A percentile compares a stretch with the other conserved stretches of the same genome.
phyloP scores from a whole-genome alignment of 2,888 invertebrate genomes.

The Alitta virens region DNA sequence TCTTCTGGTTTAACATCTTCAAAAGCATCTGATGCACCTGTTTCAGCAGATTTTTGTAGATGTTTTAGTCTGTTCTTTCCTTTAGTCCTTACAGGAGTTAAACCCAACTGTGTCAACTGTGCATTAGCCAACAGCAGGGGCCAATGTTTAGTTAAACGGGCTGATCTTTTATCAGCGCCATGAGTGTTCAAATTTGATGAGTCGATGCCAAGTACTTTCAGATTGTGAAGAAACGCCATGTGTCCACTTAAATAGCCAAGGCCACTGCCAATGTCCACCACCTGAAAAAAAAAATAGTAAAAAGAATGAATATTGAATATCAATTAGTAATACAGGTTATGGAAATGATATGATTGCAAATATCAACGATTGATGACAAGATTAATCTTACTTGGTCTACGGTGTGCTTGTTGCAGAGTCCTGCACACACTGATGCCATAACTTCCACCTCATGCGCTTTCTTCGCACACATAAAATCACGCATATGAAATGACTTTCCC shows the following conservation, averaged over 20 bases:
- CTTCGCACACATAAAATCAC: constrained; percentile 45
- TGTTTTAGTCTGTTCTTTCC: constrained; percentile 57
- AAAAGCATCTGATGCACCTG: not conserved
- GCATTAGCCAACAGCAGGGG: constrained; percentile 31
- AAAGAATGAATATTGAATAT: not conserved
- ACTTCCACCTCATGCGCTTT: constrained; percentile 49
- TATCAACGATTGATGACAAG: not conserved
- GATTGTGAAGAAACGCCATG: constrained; percentile 68
- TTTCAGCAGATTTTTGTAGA: not conserved
- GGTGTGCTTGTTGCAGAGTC: constrained; percentile 24
- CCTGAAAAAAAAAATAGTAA: constrained; percentile 48
- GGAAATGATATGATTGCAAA: not conserved
- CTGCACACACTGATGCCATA: constrained; percentile 42
- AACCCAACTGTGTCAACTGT: constrained; percentile 14
- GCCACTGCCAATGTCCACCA: constrained; percentile 86
- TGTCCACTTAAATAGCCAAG: constrained; percentile 81
- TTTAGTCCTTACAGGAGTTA: not conserved
- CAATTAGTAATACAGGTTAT: not conserved
- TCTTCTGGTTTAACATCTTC: not conserved
- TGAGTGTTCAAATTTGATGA: constrained; percentile 68
- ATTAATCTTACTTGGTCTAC: constrained; percentile 35
- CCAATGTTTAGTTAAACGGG: constrained; percentile 39
- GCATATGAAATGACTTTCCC: constrained; percentile 23
- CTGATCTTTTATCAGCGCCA: constrained; percentile 63
- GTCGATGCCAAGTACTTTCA: constrained; percentile 81